Evolutionary conservation across 2,113 vertebrate genomes (phyloP), one percentile per base, ranked within the genome.

Genomic region (Castor canadensis): DNA sequence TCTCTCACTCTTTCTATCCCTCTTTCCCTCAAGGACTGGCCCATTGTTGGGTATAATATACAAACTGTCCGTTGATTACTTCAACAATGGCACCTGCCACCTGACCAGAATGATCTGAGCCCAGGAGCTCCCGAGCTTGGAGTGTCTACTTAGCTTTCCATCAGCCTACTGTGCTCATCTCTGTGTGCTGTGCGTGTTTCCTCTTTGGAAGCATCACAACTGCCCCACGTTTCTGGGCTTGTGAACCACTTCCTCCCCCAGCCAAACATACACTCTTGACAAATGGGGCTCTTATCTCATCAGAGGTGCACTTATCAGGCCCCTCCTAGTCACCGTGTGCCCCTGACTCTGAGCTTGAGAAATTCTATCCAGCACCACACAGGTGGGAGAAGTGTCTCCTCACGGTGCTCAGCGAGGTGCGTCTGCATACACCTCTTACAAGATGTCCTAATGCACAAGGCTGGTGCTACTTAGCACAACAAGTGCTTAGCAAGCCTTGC

Each of bases 111-210:
- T 30, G 6, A 17, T 49, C 64, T 5, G 40, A 76, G n/a, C 71
- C 35, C 3, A 2, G 76, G 71, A 20, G 9, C 6, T 64, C 54
- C 72, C 10, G 20, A 15, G 5, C 32, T 45, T 30, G 28, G 47
- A 26, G 1, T 6, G n/a, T 35, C 24, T 26, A 28, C 82, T 17
- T 6, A 7, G 35, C 1, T 11, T 67, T 3, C 26, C 2, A 8
- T 87, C n/a, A 0, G 3, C 20, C 75, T 66, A 45, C 40, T 1
- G 0, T 79, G 62, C 43, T 13, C 19, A 2, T 9, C 10, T 4
- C 75, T 20, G 9, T 16, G 0, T 5, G 6, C 1, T 5, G 20
- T 6, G 19, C 0, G 0, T 3, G 1, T 4, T 32, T n/a, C 76
- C 35, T 45, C 22, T 43, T 32, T 38, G 2, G 11, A 16, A 6